Evolutionary conservation across 2,888 invertebrate genomes (phyloP).

Genomic region (Orthonevra nobilis): DNA sequence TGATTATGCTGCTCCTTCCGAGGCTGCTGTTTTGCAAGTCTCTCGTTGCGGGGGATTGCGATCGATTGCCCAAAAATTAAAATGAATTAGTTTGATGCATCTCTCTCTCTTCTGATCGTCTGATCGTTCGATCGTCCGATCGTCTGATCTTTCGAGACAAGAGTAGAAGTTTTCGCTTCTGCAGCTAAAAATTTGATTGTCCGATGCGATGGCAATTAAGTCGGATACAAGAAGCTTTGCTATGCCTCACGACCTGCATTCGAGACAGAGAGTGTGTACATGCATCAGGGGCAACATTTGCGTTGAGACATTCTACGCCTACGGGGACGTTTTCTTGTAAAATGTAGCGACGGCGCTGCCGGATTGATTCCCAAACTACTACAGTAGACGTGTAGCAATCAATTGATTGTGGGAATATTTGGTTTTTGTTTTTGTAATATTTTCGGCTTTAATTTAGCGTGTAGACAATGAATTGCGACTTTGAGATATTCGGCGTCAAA

Average conservation of each 20-base stretch:
- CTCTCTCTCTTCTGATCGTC: constrained; percentile 11
- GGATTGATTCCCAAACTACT: constrained; percentile 59
- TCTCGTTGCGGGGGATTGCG: constrained; percentile 57
- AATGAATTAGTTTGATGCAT: constrained; percentile 62
- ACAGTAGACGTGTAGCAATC: constrained; percentile 30
- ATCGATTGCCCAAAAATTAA: constrained; percentile 69
- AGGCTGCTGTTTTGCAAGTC: constrained; percentile 27
- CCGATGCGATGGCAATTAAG: constrained; percentile 62
- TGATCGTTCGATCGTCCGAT: too few species aligned
- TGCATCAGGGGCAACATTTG: constrained; percentile 44
- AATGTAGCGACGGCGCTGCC: constrained; percentile 61
- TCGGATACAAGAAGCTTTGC: constrained; percentile 37
- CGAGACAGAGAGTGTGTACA: constrained; percentile 5
- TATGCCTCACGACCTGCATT: constrained; percentile 6
- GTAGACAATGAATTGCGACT: constrained; percentile 50
- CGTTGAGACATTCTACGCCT: constrained; percentile 66
- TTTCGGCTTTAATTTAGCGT: constrained; percentile 37
- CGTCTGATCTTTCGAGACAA: constrained; percentile 6
- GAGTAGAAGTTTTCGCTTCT: constrained; percentile 37
- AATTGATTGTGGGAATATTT: constrained; percentile 56
- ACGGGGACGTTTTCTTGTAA: constrained; percentile 62
- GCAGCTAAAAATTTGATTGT: constrained; percentile 38
- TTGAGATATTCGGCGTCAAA: constrained; percentile 5
- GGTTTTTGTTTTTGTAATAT: background rate
- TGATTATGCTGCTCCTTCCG: constrained; percentile 49